Conservation (phyloP, 2,113 vertebrate genomes). For the Notarius lentiginosus region DNA sequence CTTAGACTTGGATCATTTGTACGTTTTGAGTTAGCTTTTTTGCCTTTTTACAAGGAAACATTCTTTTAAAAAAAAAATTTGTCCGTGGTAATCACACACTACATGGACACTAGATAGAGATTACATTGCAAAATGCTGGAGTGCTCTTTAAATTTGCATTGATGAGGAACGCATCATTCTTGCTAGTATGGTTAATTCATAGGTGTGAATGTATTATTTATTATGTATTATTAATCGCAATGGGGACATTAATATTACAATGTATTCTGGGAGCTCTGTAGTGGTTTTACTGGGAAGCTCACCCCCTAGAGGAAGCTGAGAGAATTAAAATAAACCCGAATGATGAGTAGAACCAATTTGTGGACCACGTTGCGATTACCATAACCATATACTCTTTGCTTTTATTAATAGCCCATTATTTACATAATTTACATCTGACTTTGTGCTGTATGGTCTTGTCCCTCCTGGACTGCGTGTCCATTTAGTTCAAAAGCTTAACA, state of each 20-base stretch:
- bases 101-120: neutral
- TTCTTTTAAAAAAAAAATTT: neutral
- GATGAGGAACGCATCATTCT: neutral
- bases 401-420: neutral
- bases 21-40: neutral
- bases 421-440: neutral
- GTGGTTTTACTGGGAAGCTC: slow-evolving; percentile 4
- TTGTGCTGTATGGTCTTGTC: neutral
- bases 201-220: neutral
- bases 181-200: neutral
- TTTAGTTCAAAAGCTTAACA: neutral
- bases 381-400: neutral
- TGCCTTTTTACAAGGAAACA: neutral
- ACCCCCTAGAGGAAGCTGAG: slow-evolving; percentile 3
- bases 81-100: neutral
- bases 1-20: neutral
- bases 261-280: neutral
- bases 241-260: neutral
- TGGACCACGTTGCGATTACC: neutral
- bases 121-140: neutral
- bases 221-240: too few species aligned
- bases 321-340: slow-evolving; percentile 17
- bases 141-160: neutral
- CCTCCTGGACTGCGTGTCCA: neutral
- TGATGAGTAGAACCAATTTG: neutral